Percentiles rank a stretch among this genome's conserved stretches.
phyloP scores from a whole-genome alignment of 2,888 invertebrate genomes.

The Synergus umbraculus region DNA sequence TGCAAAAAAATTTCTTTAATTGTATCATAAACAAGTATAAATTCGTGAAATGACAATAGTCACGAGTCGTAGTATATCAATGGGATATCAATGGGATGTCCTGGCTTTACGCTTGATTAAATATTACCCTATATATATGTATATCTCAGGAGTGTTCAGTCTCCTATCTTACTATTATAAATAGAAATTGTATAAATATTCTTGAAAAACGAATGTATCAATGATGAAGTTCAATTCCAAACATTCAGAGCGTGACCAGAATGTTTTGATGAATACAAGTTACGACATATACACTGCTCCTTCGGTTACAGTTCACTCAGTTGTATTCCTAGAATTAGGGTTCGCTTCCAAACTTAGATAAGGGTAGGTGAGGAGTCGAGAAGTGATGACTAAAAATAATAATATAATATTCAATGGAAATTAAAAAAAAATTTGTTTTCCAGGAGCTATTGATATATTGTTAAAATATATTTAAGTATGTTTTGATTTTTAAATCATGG shows the following conservation, averaged over 20 bases:
- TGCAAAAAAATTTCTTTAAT: neutral
- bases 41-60: neutral
- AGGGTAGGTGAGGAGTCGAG: too few species aligned
- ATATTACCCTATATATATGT: neutral
- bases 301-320: too few species aligned
- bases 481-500: too few species aligned
- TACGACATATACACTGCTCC: too few species aligned
- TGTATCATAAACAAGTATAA: neutral
- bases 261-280: neutral
- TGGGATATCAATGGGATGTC: neutral
- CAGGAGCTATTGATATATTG: too few species aligned
- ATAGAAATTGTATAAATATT: neutral
- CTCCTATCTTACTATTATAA: neutral
- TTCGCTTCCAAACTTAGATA: too few species aligned
- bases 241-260: neutral
- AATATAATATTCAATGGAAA: too few species aligned
- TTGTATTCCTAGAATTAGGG: too few species aligned
- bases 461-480: too few species aligned
- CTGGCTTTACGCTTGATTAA: conserved; percentile 16
- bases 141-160: neutral
- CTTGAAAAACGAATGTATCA: neutral
- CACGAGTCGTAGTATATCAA: too few species aligned
- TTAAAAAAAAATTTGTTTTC: too few species aligned
- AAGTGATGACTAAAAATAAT: too few species aligned
- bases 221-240: neutral